Percentiles rank a stretch among this genome's conserved stretches.
Evolutionary conservation across 1,140 invertebrate genomes (phyloP).

Genomic region (Chionoecetes opilio): DNA sequence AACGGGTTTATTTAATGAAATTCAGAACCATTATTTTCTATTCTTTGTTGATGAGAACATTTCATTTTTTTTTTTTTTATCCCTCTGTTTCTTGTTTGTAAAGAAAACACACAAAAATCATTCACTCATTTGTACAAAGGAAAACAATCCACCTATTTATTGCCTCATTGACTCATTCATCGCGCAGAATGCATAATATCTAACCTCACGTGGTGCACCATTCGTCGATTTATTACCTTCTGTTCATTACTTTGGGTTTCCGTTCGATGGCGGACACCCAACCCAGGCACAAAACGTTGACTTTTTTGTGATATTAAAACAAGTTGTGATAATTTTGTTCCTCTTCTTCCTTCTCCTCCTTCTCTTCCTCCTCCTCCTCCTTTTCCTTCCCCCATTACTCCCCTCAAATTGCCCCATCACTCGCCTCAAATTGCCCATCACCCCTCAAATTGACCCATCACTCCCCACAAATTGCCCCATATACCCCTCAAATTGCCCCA

Average conservation of each 20-base stretch:
- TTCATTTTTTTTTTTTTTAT: too few relatives aligned
- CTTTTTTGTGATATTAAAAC: slow-evolving; percentile 19
- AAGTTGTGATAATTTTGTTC: slow-evolving; percentile 31
- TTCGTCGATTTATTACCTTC: background rate
- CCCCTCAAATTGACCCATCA: background rate
- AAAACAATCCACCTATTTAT: background rate
- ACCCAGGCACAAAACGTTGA: background rate
- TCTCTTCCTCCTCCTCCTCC: background rate
- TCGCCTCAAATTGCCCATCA: background rate
- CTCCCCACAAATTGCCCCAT: too few relatives aligned
- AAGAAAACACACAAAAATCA: background rate
- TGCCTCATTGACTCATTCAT: background rate
- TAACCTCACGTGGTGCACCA: background rate
- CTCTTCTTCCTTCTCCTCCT: background rate
- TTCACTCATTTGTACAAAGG: background rate
- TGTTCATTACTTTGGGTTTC: background rate
- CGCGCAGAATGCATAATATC: background rate
- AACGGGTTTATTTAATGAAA: too few relatives aligned
- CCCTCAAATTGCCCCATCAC: background rate
- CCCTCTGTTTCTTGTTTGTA: too few relatives aligned
- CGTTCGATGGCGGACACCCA: background rate
- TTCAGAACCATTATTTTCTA: too few relatives aligned
- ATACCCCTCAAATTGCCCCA: too few relatives aligned
- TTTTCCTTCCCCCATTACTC: background rate
- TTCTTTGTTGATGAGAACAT: too few relatives aligned